Percentiles rank a stretch among this genome's conserved stretches.
These are phyloP conservation scores for Cyclophora punctaria DNA, from an alignment of 2,888 invertebrate genomes.

Conservation along the genomic window DNA sequence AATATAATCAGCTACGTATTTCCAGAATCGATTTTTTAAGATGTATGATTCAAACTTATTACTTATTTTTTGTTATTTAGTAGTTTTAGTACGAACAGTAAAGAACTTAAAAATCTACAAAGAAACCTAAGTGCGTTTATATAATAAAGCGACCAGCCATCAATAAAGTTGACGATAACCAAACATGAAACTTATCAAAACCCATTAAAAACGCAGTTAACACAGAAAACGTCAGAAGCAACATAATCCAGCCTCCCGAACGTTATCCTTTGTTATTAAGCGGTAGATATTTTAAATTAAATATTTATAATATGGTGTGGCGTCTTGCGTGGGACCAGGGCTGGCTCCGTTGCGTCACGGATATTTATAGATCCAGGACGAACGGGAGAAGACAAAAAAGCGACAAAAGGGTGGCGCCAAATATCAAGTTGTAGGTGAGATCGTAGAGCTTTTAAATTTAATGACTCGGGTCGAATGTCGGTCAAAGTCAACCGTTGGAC, in stretches of 20 bases:
- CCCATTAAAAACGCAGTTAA: constrained; percentile 7
- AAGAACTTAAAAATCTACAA: too few species aligned
- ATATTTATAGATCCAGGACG: constrained; percentile 62
- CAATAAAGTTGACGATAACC: constrained; percentile 5
- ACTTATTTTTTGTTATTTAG: too few species aligned
- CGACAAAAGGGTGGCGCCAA: constrained; percentile 62
- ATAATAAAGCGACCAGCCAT: background rate
- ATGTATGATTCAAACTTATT: too few species aligned
- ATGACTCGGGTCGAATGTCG: too few species aligned
- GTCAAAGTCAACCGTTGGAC: too few species aligned
- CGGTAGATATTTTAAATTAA: constrained; percentile 54
- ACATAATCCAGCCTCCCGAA: constrained; percentile 9
- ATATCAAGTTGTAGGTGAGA: constrained; percentile 29
- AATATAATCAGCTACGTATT: too few species aligned
- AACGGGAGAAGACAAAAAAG: constrained; percentile 57
- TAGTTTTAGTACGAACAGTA: too few species aligned
- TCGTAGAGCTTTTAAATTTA: background rate
- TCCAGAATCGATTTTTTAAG: too few species aligned
- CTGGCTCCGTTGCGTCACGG: constrained; percentile 52
- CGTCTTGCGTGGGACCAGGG: constrained; percentile 48
- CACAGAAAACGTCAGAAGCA: constrained; percentile 6
- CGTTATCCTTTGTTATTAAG: constrained; percentile 36
- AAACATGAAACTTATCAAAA: background rate
- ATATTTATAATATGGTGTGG: constrained; percentile 59
- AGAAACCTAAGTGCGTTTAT: too few species aligned